Conservation (phyloP, 2,113 vertebrate genomes). For the Daboia siamensis region DNA sequence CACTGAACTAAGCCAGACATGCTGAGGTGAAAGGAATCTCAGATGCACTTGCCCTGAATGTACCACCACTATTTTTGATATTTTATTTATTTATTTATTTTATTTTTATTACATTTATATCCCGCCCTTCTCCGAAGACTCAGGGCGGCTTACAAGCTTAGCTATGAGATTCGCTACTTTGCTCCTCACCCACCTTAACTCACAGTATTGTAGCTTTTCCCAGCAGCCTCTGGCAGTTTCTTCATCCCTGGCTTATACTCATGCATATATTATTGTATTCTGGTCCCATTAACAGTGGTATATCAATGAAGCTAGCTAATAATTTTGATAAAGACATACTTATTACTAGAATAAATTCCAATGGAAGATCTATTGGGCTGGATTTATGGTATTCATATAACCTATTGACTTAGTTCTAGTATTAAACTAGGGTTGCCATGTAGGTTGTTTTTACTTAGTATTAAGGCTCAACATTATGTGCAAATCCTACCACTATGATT, state of each 20-base stretch:
- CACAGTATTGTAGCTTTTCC: too few species aligned
- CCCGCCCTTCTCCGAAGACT: too few species aligned
- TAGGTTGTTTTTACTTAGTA: background rate
- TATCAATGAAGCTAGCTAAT: background rate
- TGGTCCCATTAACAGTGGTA: background rate
- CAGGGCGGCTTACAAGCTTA: too few species aligned
- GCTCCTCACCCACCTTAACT: too few species aligned
- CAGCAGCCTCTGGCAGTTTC: background rate
- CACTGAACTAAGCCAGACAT: too few species aligned
- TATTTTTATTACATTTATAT: too few species aligned
- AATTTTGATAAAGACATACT: background rate
- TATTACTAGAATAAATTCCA: background rate
- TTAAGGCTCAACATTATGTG: background rate
- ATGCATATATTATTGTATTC: background rate
- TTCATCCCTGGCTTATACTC: too few species aligned
- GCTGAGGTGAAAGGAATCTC: too few species aligned
- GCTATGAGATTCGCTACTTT: too few species aligned
- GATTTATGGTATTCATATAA: background rate
- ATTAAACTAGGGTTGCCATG: background rate
- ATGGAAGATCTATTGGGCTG: background rate
- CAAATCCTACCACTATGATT: background rate
- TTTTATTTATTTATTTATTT: too few species aligned
- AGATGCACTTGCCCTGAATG: too few species aligned
- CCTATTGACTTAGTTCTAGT: background rate
- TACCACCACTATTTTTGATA: too few species aligned